Evolutionary conservation across 2,797 vertebrate genomes (phyloP), one percentile per base, ranked within the genome.

Genomic region (Betta splendens): DNA sequence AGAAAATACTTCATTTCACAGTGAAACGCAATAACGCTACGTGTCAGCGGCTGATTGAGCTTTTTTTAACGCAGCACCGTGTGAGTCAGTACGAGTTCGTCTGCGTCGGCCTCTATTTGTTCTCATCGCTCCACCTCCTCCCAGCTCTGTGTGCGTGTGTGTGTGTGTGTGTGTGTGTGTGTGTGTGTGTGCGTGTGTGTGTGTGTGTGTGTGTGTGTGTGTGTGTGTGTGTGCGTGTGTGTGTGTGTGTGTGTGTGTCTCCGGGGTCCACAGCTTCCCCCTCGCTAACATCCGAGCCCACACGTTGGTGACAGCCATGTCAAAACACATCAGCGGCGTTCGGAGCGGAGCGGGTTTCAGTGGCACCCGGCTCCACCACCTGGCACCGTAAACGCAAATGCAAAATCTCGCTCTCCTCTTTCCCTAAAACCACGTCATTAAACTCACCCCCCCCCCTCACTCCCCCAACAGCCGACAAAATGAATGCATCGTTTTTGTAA

Each of bases 231-330:
- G 48, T 60, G 69, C 53, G 60, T 31, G 7, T 47, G 16, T 48
- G 48, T 60, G 69, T 53, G 60, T 31, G 7, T 47, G 16, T 48
- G 48, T 60, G 69, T 53, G 60, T 61, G 54, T 76, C 69, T 79
- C 72, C 3, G 1, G 53, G 68, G 66, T 58, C 72, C 33, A 54
- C 46, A 4, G 39, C 47, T 60, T 77, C 74, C 72, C 72, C 64
- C 63, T 68, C n/a, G 71, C 64, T 64, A 72, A 69, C 85, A 79
- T 85, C 80, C 74, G n/a, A 80, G 77, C 58, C 71, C 66, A 64
- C 67, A 54, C 82, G 83, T 79, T 70, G 59, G 72, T 74, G 85
- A 85, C 81, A 83, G 74, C 66, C 13, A 42, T 75, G 87, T 88
- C 87, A 85, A 69, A 86, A 82, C 75, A 83, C 72, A 79, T 81